These are phyloP conservation scores for Apodemia duryi DNA, from an alignment of 2,888 invertebrate species.

Conservation along the genomic window DNA sequence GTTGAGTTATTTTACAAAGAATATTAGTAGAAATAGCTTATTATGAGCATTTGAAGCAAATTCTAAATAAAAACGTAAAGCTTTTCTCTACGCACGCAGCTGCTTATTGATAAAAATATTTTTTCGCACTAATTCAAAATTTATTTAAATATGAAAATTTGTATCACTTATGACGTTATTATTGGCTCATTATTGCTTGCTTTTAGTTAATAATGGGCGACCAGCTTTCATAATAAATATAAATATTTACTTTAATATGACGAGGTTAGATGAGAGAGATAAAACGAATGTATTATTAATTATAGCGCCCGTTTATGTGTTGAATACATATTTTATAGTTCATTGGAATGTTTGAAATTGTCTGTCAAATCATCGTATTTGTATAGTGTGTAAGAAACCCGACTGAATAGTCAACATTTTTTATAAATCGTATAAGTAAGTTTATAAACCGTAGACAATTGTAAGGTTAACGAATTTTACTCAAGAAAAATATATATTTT, in stretches of 20 bases:
- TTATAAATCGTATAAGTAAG: slow-evolving; percentile 59
- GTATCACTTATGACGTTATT: background rate
- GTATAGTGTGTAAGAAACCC: slow-evolving; percentile 64
- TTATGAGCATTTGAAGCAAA: too few relatives aligned
- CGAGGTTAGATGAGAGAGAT: slow-evolving; percentile 23
- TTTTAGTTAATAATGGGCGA: background rate
- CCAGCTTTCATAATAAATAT: background rate
- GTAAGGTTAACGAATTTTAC: slow-evolving; percentile 46
- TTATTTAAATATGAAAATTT: background rate
- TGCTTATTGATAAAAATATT: too few relatives aligned
- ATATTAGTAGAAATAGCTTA: too few relatives aligned
- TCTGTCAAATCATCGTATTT: slow-evolving; percentile 37
- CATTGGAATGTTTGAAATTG: slow-evolving; percentile 3
- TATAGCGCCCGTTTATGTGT: slow-evolving; percentile 16
- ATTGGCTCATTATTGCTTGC: background rate
- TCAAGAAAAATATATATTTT: slow-evolving; percentile 30
- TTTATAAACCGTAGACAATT: slow-evolving; percentile 50
- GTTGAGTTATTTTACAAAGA: too few relatives aligned
- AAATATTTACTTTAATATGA: slow-evolving; percentile 5
- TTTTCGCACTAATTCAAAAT: background rate
- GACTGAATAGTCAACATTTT: slow-evolving; percentile 78
- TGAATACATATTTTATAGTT: background rate
- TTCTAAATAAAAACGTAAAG: too few relatives aligned
- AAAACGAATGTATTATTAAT: slow-evolving; percentile 23
- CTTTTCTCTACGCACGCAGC: too few relatives aligned